Evolutionary conservation across 2,797 vertebrate species (phyloP), one percentile per base, ranked within the genome.

Genomic region (Jordanella pulchra): DNA sequence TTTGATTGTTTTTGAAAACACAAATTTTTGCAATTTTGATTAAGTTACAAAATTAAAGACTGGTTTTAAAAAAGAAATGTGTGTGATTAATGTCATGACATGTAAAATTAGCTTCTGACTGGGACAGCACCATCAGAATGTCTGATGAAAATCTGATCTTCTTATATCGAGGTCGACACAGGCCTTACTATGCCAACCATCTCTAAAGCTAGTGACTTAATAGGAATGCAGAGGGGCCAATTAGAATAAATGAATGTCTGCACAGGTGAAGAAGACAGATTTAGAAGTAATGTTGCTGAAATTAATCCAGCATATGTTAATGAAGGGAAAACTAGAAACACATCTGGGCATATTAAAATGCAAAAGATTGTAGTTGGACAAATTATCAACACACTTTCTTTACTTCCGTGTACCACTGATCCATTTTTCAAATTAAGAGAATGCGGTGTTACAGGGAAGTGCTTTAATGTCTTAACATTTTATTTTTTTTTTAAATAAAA

Each of bases 151-250:
- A 80, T 76, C 75, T 71, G 60, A 81, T 80, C 35, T 27, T 74
- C 79, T 77, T 84, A 70, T 72, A 81, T 74, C 54, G 80, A 65
- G 87, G 88, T 86, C 79, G 73, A 66, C 1, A 32, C 56, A 79
- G 84, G 83, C 85, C 83, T 78, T 65, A 28, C 63, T 48, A 78
- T 64, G 32, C 23, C 10, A 30, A 61, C 23, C 54, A n/a, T 47
- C 50, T 56, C 81, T 82, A 87, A 89, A 86, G 82, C 72, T 32
- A 13, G 69, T 47, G 71, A 84, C 70, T 71, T 68, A 75, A 79
- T 87, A 79, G 78, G 65, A 74, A 75, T 70, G 75, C 81, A 68
- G 78, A 75, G 42, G 47, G 77, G 48, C 60, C 70, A 32, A 47
- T 86, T 63, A 76, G 73, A 77, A 83, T 85, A 83, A 86, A 76